Percentiles rank a stretch among this genome's conserved stretches.
phyloP scores from a whole-genome alignment of 2,888 invertebrate species.

The Spodoptera littoralis region DNA sequence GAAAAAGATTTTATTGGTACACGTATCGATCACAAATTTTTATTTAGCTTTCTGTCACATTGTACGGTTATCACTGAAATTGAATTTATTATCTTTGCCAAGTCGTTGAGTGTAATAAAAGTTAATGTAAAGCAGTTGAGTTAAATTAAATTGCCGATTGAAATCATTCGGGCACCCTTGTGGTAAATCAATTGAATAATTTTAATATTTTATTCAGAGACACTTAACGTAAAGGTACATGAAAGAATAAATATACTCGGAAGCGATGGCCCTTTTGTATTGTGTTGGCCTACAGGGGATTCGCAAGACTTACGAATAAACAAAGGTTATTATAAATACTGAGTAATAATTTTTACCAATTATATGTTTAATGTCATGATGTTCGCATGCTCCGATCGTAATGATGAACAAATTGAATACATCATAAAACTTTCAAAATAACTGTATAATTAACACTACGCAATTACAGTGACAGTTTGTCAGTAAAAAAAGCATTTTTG shows the following conservation, averaged over 20 bases:
- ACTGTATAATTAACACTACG: conserved; percentile 69
- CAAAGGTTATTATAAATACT: conserved; percentile 54
- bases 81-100: conserved; percentile 49
- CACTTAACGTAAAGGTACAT: conserved; percentile 23
- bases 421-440: conserved; percentile 69
- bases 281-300: conserved; percentile 30
- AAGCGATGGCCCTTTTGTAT: conserved; percentile 39
- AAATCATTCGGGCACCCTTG: conserved; percentile 47
- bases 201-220: conserved; percentile 40
- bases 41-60: conserved; percentile 53
- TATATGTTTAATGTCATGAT: conserved; percentile 58
- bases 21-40: conserved; percentile 57
- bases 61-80: conserved; percentile 53
- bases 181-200: conserved; percentile 49
- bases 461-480: conserved; percentile 71
- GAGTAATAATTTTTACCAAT: conserved; percentile 58
- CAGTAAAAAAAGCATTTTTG: conserved; percentile 68
- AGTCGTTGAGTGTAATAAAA: conserved; percentile 52
- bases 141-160: conserved; percentile 53
- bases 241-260: conserved; percentile 38
- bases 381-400: conserved; percentile 58
- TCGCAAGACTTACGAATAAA: conserved; percentile 32
- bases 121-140: conserved; percentile 46
- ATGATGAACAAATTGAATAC: conserved; percentile 67
- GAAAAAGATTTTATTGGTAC: conserved; percentile 59